Percentiles rank a stretch among this genome's conserved stretches.
Conservation (phyloP, 2,113 vertebrate genomes). For the Mobula hypostoma region DNA sequence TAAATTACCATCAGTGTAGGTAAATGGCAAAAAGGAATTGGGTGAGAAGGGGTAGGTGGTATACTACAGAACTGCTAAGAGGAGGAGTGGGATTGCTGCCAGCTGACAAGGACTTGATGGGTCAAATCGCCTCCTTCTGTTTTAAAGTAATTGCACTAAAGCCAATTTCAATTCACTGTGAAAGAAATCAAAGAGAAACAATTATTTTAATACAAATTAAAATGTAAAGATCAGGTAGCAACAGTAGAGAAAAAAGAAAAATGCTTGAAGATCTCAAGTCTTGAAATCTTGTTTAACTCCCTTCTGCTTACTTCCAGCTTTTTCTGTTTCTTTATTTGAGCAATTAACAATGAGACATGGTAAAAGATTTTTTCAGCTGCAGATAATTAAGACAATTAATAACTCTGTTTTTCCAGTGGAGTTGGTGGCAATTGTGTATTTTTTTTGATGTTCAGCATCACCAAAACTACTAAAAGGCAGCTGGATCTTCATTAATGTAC, state of each 20-base stretch:
- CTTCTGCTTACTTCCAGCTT: background rate
- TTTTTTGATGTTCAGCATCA: background rate
- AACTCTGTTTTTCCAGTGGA: background rate
- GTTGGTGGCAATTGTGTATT: background rate
- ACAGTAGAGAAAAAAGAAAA: background rate
- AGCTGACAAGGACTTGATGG: no score
- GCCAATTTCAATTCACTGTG: background rate
- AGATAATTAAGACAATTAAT: background rate
- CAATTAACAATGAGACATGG: background rate
- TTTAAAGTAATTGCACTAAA: background rate
- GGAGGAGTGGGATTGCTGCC: no score
- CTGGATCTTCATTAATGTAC: background rate
- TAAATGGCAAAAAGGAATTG: no score
- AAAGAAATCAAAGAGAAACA: background rate
- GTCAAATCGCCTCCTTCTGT: no score
- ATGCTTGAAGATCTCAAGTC: background rate
- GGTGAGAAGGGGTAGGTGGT: no score
- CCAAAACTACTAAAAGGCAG: background rate
- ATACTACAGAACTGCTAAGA: no score
- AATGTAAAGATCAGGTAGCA: background rate
- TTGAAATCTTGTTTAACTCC: background rate
- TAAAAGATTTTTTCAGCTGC: background rate
- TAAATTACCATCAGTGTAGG: no score
- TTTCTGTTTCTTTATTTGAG: background rate
- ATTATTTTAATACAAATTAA: background rate